Conservation (phyloP, 2,113 vertebrate species). For the Lepus americanus region DNA sequence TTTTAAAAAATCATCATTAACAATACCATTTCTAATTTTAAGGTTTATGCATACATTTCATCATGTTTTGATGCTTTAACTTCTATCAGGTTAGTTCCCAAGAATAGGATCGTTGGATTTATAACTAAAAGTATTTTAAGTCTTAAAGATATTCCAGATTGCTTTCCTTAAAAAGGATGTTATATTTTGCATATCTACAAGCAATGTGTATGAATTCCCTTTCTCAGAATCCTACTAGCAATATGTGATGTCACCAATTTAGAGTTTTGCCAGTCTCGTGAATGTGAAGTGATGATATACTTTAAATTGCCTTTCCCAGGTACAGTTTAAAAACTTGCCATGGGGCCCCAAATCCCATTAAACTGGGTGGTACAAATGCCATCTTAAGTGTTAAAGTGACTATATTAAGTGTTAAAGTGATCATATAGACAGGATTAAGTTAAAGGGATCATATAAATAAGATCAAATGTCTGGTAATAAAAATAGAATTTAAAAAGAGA, state of each 20-base stretch:
- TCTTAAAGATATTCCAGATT: slow-evolving; percentile 53
- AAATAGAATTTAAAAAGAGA: too few relatives aligned
- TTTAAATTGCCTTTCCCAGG: slow-evolving; percentile 27
- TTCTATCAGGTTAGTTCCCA: slow-evolving; percentile 19
- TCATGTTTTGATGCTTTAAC: slow-evolving; percentile 17
- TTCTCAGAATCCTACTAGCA: background rate
- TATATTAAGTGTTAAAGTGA: too few relatives aligned
- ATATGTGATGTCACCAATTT: background rate
- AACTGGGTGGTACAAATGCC: too few relatives aligned
- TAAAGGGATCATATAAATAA: too few relatives aligned
- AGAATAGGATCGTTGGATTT: slow-evolving; percentile 17
- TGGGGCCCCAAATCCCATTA: too few relatives aligned
- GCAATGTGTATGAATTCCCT: background rate
- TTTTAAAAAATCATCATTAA: slow-evolving; percentile 34
- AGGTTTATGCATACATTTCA: background rate
- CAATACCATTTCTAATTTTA: slow-evolving; percentile 21
- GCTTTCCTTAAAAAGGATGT: background rate
- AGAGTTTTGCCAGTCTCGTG: background rate
- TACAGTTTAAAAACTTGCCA: too few relatives aligned
- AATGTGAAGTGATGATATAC: background rate
- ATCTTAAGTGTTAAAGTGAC: too few relatives aligned
- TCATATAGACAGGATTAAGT: too few relatives aligned
- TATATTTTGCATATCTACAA: background rate
- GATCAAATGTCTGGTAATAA: too few relatives aligned
- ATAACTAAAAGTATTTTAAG: slow-evolving; percentile 48